These are phyloP conservation scores for Perdita meconis DNA, from an alignment of 2,888 invertebrate species.

Conservation along the genomic window DNA sequence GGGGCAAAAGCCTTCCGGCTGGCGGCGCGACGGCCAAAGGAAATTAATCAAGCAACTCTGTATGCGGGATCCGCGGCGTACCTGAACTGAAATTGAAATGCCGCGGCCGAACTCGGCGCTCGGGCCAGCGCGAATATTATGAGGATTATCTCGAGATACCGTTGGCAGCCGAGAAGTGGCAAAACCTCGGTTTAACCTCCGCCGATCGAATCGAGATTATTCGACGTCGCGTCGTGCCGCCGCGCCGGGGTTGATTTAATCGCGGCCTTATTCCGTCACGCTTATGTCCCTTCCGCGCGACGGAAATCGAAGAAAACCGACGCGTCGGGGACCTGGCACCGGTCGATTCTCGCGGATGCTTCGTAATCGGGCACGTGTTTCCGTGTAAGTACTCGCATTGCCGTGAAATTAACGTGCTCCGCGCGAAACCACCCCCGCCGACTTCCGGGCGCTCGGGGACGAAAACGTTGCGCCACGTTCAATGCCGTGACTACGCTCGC, in stretches of 20 bases:
- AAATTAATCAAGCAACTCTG: conserved; percentile 71
- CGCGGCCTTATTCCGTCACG: neutral
- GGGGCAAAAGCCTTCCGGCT: conserved; percentile 37
- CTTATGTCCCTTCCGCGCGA: no score
- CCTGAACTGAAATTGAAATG: conserved; percentile 71
- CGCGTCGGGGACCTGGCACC: no score
- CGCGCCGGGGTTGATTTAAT: conserved; percentile 10
- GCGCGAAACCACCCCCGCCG: neutral
- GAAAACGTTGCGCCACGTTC: conserved; percentile 50
- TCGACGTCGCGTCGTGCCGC: neutral
- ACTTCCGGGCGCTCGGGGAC: conserved; percentile 30
- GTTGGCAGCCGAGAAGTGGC: conserved; percentile 42
- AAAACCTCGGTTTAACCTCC: conserved; percentile 33
- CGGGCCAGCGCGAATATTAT: conserved; percentile 63
- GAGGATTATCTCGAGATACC: conserved; percentile 55
- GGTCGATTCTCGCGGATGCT: neutral
- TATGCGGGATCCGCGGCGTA: conserved; percentile 56
- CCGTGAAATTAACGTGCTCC: conserved; percentile 36
- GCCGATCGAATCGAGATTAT: conserved; percentile 13
- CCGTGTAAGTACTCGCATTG: conserved; percentile 11
- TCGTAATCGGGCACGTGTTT: neutral
- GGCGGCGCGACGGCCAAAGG: conserved; percentile 56
- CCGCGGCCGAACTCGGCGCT: conserved; percentile 43
- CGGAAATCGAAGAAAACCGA: neutral
- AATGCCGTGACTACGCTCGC: conserved; percentile 13